Evolutionary conservation across 2,113 vertebrate genomes (phyloP).

Genomic region (Ginglymostoma cirratum): DNA sequence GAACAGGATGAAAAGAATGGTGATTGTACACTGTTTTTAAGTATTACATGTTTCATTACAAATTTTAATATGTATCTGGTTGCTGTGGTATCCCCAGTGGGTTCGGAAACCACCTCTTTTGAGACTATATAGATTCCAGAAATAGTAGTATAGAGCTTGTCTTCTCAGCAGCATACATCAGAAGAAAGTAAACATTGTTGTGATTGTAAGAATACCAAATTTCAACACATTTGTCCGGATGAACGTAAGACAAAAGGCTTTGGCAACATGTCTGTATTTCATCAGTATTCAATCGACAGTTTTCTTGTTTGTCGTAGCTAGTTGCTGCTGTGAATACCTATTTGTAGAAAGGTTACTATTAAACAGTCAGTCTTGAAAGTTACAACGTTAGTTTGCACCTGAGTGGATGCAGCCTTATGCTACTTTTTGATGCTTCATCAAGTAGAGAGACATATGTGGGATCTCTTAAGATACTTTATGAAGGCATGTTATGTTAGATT

Average conservation of each 20-base stretch:
- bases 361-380: neutral
- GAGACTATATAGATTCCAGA: neutral
- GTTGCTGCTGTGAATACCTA: neutral
- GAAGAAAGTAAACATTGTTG: neutral
- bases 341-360: neutral
- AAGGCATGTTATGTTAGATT: neutral
- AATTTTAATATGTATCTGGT: neutral
- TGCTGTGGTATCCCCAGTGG: neutral
- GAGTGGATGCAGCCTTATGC: neutral
- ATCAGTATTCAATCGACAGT: neutral
- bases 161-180: neutral
- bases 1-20: neutral
- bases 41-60: neutral
- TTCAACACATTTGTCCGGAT: neutral
- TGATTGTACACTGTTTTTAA: constrained; percentile 17
- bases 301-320: neutral
- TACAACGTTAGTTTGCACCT: neutral
- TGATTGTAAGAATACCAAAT: no score
- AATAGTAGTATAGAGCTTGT: neutral
- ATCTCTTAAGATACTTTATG: neutral
- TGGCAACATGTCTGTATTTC: neutral
- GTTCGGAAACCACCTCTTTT: neutral
- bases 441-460: neutral
- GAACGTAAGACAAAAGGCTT: neutral
- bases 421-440: neutral